phyloP scores from a whole-genome alignment of 2,797 vertebrate genomes.

The Bucorvus abyssinicus region DNA sequence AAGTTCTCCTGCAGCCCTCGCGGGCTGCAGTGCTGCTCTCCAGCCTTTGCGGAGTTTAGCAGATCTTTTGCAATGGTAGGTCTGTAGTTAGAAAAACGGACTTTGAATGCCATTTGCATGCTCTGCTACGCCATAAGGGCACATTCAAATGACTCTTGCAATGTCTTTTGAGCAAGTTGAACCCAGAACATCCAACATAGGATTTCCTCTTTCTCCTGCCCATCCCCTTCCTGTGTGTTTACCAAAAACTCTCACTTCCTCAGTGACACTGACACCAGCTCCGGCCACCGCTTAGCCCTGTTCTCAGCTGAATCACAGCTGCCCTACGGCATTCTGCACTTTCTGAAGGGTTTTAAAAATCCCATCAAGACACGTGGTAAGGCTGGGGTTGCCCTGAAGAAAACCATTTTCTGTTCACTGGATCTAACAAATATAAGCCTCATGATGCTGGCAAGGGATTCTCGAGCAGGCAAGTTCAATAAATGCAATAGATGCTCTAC shows the following conservation, averaged over 20 bases:
- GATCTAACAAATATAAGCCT: background rate
- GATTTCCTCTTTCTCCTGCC: slow-evolving; percentile 62
- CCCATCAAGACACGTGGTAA: background rate
- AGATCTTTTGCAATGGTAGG: background rate
- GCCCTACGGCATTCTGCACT: background rate
- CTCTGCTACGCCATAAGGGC: background rate
- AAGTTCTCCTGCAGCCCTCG: background rate
- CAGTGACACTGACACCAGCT: background rate
- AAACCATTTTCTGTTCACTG: background rate
- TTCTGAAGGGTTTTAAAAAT: background rate
- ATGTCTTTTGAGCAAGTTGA: background rate
- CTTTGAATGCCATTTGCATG: background rate
- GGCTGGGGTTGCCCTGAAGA: background rate
- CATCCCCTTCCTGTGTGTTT: slow-evolving; percentile 49
- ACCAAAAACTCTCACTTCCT: slow-evolving; percentile 60
- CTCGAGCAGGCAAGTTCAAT: background rate
- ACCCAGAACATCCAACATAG: slow-evolving; percentile 11
- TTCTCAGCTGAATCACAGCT: background rate
- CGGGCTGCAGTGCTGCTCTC: background rate
- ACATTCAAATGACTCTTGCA: slow-evolving; percentile 1
- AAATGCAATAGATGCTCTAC: background rate
- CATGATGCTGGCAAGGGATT: background rate
- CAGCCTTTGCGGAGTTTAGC: background rate
- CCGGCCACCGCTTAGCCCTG: background rate
- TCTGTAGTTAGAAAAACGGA: background rate